Evolutionary conservation across 2,797 vertebrate genomes (phyloP), one percentile per base, ranked within the genome.

Genomic region (Pseudochirops cupreus): DNA sequence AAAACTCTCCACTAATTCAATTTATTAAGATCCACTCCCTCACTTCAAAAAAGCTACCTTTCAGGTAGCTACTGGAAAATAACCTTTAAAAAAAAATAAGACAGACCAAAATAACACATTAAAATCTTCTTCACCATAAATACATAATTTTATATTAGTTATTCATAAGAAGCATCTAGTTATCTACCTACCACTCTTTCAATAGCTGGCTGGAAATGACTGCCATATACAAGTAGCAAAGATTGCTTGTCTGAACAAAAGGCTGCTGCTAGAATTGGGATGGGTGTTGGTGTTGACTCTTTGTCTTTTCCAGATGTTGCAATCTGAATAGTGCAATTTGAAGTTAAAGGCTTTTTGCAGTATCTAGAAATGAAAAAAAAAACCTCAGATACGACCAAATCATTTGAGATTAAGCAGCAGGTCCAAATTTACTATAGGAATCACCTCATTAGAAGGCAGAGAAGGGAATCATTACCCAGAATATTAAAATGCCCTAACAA

Each of bases 291-390:
- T 28, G 98, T 99, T 93, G 98, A 98, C 93, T 98, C 98, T 56
- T 94, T 98, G 58, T 98, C 98, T 53, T 97, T 98, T 97, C 99
- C 99, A 95, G 99, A 98, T 1, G 99, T 98, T 0, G 99, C 99
- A 98, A 99, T 99, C 98, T 99, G 99, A 97, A 99, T 98, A 56
- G 99, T 99, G 98, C 99, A 99, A 91, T 98, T 99, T 82, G 99
- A 99, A 56, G 99, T 99, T 97, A 99, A 96, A 26, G 99, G 99
- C 97, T 99, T 99, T 99, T 99, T 99, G 98, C 99, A 99, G 56
- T 99, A 99, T 96, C 99, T 99, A 91, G 56, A 98, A 46, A 58
- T 91, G 90, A 97, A 94, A 62, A 62, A 93, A 92, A 90, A 96
- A 82, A 94, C 94, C 90, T 9, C 92, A 95, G 91, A 62, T 24